These are phyloP conservation scores for Pteronotus mesoamericanus DNA, from an alignment of 2,797 vertebrate genomes.

Conservation along the genomic window DNA sequence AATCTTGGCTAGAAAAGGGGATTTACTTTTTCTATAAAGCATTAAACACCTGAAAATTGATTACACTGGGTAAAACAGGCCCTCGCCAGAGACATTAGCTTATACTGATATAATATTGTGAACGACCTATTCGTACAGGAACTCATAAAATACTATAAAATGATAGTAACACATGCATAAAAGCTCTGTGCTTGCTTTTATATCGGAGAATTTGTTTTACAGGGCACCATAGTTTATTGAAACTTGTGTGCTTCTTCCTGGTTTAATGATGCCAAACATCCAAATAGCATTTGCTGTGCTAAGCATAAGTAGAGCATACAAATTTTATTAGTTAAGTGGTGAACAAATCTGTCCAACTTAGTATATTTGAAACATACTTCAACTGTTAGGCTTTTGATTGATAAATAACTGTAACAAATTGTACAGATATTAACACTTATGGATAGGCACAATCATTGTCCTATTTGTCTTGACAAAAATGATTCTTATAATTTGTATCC, in stretches of 20 bases:
- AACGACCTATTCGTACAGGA: slow-evolving; percentile 64
- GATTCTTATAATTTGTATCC: slow-evolving; percentile 66
- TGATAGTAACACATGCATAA: slow-evolving; percentile 69
- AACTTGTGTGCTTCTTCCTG: slow-evolving; percentile 70
- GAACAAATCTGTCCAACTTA: slow-evolving; percentile 80
- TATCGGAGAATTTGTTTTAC: slow-evolving; percentile 77
- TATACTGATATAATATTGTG: slow-evolving; percentile 62
- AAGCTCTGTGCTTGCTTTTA: slow-evolving; percentile 75
- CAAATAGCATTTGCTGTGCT: slow-evolving; percentile 79
- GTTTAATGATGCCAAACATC: slow-evolving; percentile 77
- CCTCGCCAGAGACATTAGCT: slow-evolving; percentile 41
- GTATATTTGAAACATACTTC: slow-evolving; percentile 75
- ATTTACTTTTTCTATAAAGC: slow-evolving; percentile 17
- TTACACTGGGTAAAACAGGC: slow-evolving; percentile 44
- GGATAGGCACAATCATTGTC: slow-evolving; percentile 57
- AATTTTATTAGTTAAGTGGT: slow-evolving; percentile 69
- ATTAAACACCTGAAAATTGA: slow-evolving; percentile 52
- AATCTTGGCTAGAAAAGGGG: slow-evolving; percentile 1
- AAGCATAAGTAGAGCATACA: slow-evolving; percentile 77
- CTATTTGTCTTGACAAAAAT: slow-evolving; percentile 70
- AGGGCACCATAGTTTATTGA: slow-evolving; percentile 78
- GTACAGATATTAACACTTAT: slow-evolving; percentile 57
- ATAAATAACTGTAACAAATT: slow-evolving; percentile 75
- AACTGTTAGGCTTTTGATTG: slow-evolving; percentile 59
- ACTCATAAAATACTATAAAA: slow-evolving; percentile 67